Evolutionary conservation across 2,888 invertebrate species (phyloP).

Genomic region (Leptarthrus brevirostris): DNA sequence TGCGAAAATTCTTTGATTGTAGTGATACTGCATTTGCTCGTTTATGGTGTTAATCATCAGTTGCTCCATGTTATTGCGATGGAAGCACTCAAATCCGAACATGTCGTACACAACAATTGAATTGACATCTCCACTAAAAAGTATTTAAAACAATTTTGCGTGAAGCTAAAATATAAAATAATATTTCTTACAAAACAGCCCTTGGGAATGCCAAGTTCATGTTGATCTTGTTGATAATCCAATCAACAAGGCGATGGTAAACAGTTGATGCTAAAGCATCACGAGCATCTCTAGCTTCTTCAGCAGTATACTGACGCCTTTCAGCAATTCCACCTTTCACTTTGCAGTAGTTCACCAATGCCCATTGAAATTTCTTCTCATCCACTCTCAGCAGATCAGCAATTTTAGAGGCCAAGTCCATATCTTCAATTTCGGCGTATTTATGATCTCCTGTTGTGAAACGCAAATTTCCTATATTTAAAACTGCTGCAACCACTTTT

Average conservation of each 20-base stretch:
- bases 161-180: not conserved
- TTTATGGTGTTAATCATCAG: slow-evolving; percentile 89
- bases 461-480: slow-evolving; percentile 82
- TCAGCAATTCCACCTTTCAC: slow-evolving; percentile 70
- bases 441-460: slow-evolving; percentile 76
- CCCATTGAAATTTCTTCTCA: slow-evolving; percentile 85
- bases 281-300: slow-evolving; percentile 85
- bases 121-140: slow-evolving; percentile 85
- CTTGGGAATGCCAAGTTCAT: slow-evolving; percentile 83
- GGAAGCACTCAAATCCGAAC: slow-evolving; percentile 93
- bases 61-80: slow-evolving; percentile 87
- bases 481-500: slow-evolving; percentile 78
- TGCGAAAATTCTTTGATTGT: slow-evolving; percentile 89
- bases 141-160: slow-evolving; percentile 35
- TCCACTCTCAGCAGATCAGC: slow-evolving; percentile 82
- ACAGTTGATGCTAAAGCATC: slow-evolving; percentile 87
- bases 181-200: slow-evolving; percentile 83
- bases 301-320: slow-evolving; percentile 73
- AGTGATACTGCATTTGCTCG: slow-evolving; percentile 93
- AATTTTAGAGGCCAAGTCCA: slow-evolving; percentile 77
- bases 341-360: slow-evolving; percentile 86
- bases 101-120: slow-evolving; percentile 86
- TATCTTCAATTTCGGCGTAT: slow-evolving; percentile 78
- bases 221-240: slow-evolving; percentile 88
- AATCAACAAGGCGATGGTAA: slow-evolving; percentile 88